These are phyloP conservation scores for Piliocolobus tephrosceles DNA, from an alignment of 2,113 vertebrate species.

Conservation along the genomic window DNA sequence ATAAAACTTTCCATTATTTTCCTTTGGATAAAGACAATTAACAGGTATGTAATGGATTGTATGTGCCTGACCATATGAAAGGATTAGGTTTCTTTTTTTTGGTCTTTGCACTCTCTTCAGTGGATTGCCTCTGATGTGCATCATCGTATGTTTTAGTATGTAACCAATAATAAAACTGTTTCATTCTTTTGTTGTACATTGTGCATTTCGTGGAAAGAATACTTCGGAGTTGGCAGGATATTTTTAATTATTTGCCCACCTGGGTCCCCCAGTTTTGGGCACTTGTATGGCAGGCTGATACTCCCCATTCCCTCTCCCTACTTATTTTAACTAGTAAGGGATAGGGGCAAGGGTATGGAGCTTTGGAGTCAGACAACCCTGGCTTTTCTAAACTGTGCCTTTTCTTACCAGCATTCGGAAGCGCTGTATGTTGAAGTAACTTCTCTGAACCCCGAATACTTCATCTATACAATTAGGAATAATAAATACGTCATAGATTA, in stretches of 20 bases:
- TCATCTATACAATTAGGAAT: background rate
- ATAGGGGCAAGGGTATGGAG: background rate
- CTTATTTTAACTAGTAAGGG: background rate
- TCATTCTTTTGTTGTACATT: background rate
- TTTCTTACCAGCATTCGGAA: background rate
- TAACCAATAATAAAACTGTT: background rate
- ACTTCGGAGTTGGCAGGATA: background rate
- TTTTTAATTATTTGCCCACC: background rate
- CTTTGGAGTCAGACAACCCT: background rate
- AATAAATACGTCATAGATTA: background rate
- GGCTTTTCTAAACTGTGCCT: background rate
- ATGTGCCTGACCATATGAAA: background rate
- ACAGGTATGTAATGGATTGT: background rate
- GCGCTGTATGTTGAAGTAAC: background rate
- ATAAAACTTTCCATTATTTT: constrained; percentile 21
- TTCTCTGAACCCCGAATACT: background rate
- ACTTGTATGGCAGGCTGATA: background rate
- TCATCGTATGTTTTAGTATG: background rate
- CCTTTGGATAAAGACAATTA: constrained; percentile 17
- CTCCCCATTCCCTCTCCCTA: background rate
- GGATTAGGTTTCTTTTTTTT: background rate
- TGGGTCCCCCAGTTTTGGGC: background rate
- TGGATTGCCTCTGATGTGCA: background rate
- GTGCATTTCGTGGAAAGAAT: background rate
- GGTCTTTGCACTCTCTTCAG: background rate